A percentile compares a stretch with the other conserved stretches of the same genome.
phyloP scores from a whole-genome alignment of 2,888 invertebrate genomes.

The Liodrosophila aerea region DNA sequence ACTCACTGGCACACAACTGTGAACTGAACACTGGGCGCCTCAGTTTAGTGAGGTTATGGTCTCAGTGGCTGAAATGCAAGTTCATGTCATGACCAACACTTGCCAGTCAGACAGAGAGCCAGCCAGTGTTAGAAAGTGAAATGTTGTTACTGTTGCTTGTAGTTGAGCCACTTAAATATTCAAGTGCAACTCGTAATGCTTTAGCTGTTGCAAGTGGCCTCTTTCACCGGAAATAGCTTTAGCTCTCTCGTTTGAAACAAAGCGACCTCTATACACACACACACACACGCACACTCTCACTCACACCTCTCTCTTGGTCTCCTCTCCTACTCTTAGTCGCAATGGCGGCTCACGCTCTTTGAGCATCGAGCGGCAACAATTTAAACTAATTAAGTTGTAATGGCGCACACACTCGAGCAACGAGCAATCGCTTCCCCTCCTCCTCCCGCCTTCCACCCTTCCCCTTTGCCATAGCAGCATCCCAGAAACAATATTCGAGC shows the following conservation, averaged over 20 bases:
- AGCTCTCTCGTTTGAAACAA: background rate
- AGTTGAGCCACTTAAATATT: constrained; percentile 29
- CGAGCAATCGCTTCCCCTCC: background rate
- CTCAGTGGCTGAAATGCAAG: constrained; percentile 49
- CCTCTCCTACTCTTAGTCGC: constrained; percentile 9
- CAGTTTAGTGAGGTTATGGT: constrained; percentile 36
- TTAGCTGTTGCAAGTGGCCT: constrained; percentile 16
- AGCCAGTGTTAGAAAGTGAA: constrained; percentile 51
- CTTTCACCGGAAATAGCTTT: constrained; percentile 67
- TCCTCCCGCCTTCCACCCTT: background rate
- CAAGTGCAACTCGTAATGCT: constrained; percentile 30
- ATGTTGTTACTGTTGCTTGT: constrained; percentile 17
- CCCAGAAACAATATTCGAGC: constrained; percentile 56
- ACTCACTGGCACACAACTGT: constrained; percentile 10
- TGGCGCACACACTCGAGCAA: constrained; percentile 71
- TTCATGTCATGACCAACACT: constrained; percentile 44
- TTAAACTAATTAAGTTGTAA: constrained; percentile 78
- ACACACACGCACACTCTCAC: background rate
- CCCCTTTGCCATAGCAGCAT: constrained; percentile 11
- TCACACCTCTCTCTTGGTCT: background rate
- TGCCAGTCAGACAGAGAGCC: constrained; percentile 8
- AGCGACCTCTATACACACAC: too few species aligned
- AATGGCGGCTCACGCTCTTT: constrained; percentile 56
- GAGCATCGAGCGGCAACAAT: constrained; percentile 68
- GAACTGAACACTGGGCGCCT: background rate